Evolutionary conservation across 1,140 invertebrate species (phyloP).

Genomic region (Samia ricini): DNA sequence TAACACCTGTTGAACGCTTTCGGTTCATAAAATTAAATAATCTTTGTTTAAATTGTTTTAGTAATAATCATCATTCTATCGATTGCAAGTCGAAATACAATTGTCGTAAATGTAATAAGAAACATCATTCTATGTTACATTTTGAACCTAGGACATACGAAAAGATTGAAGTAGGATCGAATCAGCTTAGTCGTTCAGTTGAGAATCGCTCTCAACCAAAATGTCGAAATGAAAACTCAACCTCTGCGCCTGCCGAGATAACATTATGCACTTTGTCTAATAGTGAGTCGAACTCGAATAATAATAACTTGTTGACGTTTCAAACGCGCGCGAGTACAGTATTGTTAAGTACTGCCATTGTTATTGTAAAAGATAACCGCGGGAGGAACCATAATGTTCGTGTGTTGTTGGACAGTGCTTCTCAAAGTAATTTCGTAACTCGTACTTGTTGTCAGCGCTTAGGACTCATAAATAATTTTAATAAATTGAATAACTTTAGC

Average conservation of each 20-base stretch:
- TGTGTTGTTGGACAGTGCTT: too few relatives aligned
- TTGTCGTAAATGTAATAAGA: neutral
- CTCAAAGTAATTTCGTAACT: slow-evolving; percentile 24
- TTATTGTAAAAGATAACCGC: too few relatives aligned
- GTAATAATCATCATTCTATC: neutral
- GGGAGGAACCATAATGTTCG: too few relatives aligned
- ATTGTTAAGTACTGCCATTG: slow-evolving; percentile 10
- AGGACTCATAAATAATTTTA: slow-evolving; percentile 12
- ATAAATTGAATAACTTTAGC: slow-evolving; percentile 1
- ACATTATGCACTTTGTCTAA: slow-evolving; percentile 2
- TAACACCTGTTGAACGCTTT: neutral
- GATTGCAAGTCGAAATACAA: neutral
- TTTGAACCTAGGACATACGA: slow-evolving; percentile 15
- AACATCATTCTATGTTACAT: slow-evolving; percentile 1
- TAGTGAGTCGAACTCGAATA: neutral
- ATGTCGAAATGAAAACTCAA: neutral
- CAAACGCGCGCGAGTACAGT: slow-evolving; percentile 10
- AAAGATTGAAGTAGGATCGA: slow-evolving; percentile 5
- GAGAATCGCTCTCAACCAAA: too few relatives aligned
- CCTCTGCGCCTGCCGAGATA: neutral
- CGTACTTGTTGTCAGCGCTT: slow-evolving; percentile 16
- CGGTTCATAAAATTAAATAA: neutral
- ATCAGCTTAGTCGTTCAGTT: too few relatives aligned
- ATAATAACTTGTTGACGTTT: slow-evolving; percentile 5
- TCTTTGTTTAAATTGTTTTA: slow-evolving; percentile 4